Evolutionary conservation across 2,888 invertebrate species (phyloP), one percentile per base, ranked within the genome.

Genomic region (Acrobasis suavella): DNA sequence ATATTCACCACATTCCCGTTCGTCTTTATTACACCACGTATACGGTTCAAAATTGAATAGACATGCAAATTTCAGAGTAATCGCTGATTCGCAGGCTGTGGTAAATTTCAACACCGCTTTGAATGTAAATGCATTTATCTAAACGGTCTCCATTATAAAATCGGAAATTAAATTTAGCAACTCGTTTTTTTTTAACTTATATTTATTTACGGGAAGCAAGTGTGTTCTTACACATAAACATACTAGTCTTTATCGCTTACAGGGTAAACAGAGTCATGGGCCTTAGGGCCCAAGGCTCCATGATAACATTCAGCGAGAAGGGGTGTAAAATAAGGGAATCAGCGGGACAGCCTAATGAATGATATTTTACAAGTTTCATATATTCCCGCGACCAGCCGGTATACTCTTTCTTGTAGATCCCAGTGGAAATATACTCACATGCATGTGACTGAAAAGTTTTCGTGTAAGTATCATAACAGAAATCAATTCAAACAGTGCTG

Each of bases 1-100:
- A 60, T 67, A 68, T 72, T 67, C 62, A 64, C 62, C 59, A 63
- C 69, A 51, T 22, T 52, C n/a, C 39, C 51, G 14, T 60, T 12
- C 14, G n/a, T 16, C 51, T 38, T 42, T 60, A 51, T 60, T 22
- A n/a, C 17, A 1, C 8, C 12, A 0, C 8, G 0, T 17, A 51
- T 52, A 50, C 39, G 39, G 39, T 3, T 22, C 39, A 59, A 50
- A 59, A 22, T 60, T 42, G 51, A 16, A 42, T 39, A 50, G 9
- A 39, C 39, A 39, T 60, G 38, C n/a, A 42, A 16, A 58, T 51
- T 15, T 39, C 22, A 15, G 17, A 22, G 42, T 60, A 60, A 60
- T 38, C 39, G 42, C 39, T 22, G 60, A 51, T 50, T 52, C 42
- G 32, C 60, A 60, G 39, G 17, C 51, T 60, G 60, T 42, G 60